Conservation (phyloP, 2,113 vertebrate species). For the Erpornis zantholeuca region DNA sequence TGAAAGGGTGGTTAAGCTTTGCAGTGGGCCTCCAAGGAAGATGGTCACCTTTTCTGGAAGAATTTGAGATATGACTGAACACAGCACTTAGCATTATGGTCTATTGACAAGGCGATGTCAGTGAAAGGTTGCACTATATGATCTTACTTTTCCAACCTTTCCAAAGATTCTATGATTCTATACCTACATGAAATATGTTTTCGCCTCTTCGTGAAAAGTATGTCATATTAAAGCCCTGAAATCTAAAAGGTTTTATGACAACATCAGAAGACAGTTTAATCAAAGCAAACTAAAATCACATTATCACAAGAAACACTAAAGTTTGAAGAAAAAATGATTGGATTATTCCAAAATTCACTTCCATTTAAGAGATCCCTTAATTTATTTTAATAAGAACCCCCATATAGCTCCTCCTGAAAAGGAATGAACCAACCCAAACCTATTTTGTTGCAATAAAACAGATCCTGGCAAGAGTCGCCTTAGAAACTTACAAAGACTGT, state of each 20-base stretch:
- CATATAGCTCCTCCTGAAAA: not conserved
- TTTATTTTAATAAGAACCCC: not conserved
- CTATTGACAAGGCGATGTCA: not conserved
- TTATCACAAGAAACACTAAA: not conserved
- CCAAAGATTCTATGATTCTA: not conserved
- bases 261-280: not conserved
- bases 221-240: not conserved
- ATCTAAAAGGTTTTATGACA: not conserved
- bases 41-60: not conserved
- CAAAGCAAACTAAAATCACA: not conserved
- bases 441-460: not conserved
- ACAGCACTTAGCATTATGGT: rapidly evolving
- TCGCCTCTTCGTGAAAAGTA: not conserved
- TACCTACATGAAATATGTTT: not conserved
- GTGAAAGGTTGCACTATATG: not conserved
- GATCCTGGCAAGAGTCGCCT: not conserved
- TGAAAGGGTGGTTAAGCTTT: not conserved
- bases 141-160: not conserved
- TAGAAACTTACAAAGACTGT: not conserved
- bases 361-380: not conserved
- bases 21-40: not conserved
- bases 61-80: rapidly evolving
- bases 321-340: not conserved
- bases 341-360: not conserved
- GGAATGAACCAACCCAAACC: not conserved